Conservation (phyloP, 2,888 invertebrate genomes). For the Rhynchonema sp. region DNA sequence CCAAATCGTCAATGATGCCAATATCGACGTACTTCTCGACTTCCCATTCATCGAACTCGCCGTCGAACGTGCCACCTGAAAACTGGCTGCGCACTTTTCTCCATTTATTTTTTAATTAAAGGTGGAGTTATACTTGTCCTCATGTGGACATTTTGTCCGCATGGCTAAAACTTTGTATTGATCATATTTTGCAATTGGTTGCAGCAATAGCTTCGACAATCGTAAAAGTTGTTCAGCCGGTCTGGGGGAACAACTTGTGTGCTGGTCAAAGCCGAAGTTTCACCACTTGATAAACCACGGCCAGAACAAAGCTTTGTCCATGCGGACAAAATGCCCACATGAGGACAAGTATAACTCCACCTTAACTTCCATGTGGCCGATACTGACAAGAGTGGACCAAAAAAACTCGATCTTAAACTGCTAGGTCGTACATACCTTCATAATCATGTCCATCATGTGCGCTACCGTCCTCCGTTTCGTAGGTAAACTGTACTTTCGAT, state of each 20-base stretch:
- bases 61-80: neutral
- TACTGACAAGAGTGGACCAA: neutral
- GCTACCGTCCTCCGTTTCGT: conserved; percentile 40
- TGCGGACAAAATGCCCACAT: no score
- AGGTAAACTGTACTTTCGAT: conserved; percentile 32
- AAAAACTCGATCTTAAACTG: neutral
- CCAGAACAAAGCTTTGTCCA: no score
- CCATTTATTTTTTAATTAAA: conserved; percentile 31
- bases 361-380: no score
- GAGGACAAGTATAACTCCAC: no score
- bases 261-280: neutral
- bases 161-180: no score
- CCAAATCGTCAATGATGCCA: conserved; percentile 39
- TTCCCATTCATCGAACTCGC: conserved; percentile 30
- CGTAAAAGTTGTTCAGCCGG: no score
- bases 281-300: no score
- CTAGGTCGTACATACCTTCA: conserved; percentile 34
- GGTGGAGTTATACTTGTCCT: no score
- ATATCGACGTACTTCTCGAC: conserved; percentile 37
- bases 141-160: no score
- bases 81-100: neutral
- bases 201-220: no score
- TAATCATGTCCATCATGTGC: conserved; percentile 39
- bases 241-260: no score
- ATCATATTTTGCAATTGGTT: neutral